Base-by-base conservation (phyloP, 2,888 invertebrate species). In the Norana najaformis region DNA sequence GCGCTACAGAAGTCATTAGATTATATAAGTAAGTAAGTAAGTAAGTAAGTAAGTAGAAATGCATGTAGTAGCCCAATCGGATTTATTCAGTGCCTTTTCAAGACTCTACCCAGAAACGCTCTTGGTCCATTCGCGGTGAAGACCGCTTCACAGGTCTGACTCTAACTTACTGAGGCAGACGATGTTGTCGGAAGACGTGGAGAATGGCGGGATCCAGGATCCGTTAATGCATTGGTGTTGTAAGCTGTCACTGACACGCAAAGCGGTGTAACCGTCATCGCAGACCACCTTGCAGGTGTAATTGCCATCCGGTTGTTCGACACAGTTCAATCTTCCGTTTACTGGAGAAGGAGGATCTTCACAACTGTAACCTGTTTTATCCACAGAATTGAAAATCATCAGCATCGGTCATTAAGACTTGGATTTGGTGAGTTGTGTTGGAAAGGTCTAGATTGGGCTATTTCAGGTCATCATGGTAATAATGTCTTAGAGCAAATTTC, bases 251-350 rank as follows among this genome's bases (percentile, higher is more conserved):
- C 16, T n/a, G 69, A 1, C n/a, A 69, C n/a, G n/a, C 69, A 69
- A 3, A 69, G 69, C 69, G 69, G n/a, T 69, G 69, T 69, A 69
- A 69, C 69, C 69, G 30, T 11, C 69, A 69, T 69, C 69, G 69
- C 69, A 69, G 69, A 69, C 69, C 30, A 69, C 69, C n/a, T n/a
- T n/a, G 8, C 69, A 69, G n/a, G 69, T 69, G 69, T 69, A 69
- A 11, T 69, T 69, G 8, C 30, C 69, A 69, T 8, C n/a, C n/a
- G 69, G 13, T 69, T 69, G 69, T 13, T 69, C 69, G n/a, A 69
- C n/a, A n/a, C 69, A 69, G 69, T 69, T 69, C 69, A 69, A 69
- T 69, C 69, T 69, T 69, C 69, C 69, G 69, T 69, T 69, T 30
- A 69, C 69, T 30, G 69, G 69, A 69, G n/a, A 69, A 11, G 69